These are phyloP conservation scores for Drosophila birchii DNA, from an alignment of 2,888 invertebrate genomes.

Conservation along the genomic window DNA sequence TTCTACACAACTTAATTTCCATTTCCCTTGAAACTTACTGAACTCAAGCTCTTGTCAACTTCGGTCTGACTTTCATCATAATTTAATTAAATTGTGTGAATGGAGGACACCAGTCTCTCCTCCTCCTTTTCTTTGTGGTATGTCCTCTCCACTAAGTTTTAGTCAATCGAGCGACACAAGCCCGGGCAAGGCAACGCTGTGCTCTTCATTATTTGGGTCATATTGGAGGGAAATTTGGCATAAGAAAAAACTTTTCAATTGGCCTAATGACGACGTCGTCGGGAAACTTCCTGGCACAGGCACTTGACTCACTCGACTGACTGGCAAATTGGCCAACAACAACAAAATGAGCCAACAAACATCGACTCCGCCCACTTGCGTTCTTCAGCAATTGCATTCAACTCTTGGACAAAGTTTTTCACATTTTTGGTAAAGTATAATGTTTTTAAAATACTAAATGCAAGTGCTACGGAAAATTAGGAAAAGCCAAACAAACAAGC, in stretches of 20 bases:
- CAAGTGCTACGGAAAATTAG: conserved; percentile 40
- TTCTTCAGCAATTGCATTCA: conserved; percentile 20
- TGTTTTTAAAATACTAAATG: conserved; percentile 71
- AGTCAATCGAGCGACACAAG: conserved; percentile 43
- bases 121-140: conserved; percentile 7
- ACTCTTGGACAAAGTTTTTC: conserved; percentile 50
- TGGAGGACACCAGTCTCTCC: neutral
- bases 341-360: conserved; percentile 24
- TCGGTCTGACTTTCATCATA: conserved; percentile 50
- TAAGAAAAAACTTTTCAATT: conserved; percentile 68
- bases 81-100: conserved; percentile 76
- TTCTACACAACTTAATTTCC: conserved; percentile 10
- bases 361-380: conserved; percentile 16
- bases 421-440: conserved; percentile 47
- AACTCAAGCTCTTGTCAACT: conserved; percentile 31
- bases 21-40: conserved; percentile 18
- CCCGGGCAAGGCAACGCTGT: neutral
- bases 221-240: conserved; percentile 35
- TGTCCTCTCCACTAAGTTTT: conserved; percentile 7
- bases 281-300: conserved; percentile 31
- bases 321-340: conserved; percentile 48
- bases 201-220: conserved; percentile 45
- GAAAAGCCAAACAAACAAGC: conserved; percentile 37
- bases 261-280: conserved; percentile 54
- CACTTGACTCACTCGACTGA: conserved; percentile 40